Conservation (phyloP, 2,888 invertebrate species). For the Heliothis peltigera region DNA sequence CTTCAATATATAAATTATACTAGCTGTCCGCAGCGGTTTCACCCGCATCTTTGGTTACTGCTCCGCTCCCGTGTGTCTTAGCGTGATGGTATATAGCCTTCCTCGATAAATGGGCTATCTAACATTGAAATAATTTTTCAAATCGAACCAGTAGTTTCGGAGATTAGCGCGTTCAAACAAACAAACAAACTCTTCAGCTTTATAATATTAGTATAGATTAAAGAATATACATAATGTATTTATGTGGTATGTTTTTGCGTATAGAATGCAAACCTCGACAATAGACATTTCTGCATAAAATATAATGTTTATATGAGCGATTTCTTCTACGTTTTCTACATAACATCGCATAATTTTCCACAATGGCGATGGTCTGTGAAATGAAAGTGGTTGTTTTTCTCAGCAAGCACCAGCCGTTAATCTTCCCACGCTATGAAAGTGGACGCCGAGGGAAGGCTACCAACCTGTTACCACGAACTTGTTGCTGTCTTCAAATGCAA, state of each 20-base stretch:
- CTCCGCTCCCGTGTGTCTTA: too few relatives aligned
- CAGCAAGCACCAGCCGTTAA: conserved; percentile 26
- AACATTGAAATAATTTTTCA: too few relatives aligned
- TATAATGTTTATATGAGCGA: not conserved
- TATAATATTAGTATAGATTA: too few relatives aligned
- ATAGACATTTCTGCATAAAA: not conserved
- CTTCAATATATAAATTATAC: too few relatives aligned
- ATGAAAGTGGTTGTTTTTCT: conserved; percentile 42
- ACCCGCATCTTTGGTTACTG: too few relatives aligned
- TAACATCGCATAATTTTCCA: conserved; percentile 22
- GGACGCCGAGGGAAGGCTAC: conserved; percentile 25
- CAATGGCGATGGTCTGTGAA: conserved; percentile 10
- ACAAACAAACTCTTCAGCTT: too few relatives aligned
- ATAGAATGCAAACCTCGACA: not conserved
- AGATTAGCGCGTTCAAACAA: too few relatives aligned
- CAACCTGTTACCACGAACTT: conserved; percentile 52
- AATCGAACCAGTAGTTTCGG: too few relatives aligned
- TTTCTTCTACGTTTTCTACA: conserved; percentile 1
- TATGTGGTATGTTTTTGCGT: not conserved
- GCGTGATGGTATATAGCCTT: too few relatives aligned
- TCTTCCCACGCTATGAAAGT: conserved; percentile 49
- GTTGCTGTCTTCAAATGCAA: conserved; percentile 37
- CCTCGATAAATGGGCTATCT: too few relatives aligned
- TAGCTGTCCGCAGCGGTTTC: too few relatives aligned
- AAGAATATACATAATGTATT: not conserved